Base-by-base conservation (phyloP, 2,113 vertebrate genomes). In the Eulemur macaco region DNA sequence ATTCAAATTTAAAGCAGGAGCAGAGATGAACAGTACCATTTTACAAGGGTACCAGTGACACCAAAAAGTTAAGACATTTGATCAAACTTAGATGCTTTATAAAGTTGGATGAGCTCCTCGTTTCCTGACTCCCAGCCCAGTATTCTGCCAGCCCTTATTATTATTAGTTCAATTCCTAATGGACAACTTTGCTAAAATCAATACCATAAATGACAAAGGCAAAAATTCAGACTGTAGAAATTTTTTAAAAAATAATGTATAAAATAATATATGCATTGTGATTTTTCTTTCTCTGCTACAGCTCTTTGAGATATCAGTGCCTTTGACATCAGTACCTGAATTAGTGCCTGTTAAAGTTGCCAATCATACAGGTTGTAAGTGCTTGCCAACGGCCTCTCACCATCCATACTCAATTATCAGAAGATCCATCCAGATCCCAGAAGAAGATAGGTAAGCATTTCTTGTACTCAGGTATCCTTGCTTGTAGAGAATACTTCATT, bases 331-430 rank as follows among this genome's bases (percentile, higher is more conserved):
- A 89, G 99, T 99, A 85, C 99, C 99, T 6, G 99, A 99, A 95
- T 99, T 99, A 0, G 99, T 99, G 96, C 98, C 99, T 47, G 98
- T 99, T 94, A 99, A 99, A 98, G 99, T 99, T 93, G 99, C 99
- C 83, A 99, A 99, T 97, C 99, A 99, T 83, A 99, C 99, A 0
- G 99, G 98, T 96, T 99, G 99, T 95, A 99, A 98, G 96, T 99
- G 99, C 94, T 98, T 99, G 96, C 99, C 99, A 89, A 98, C 97
- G 0, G 97, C 95, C 34, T 98, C 98, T 56, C 98, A 63, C 8
- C 98, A 97, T 10, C 97, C 98, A 34, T 98, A 98, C 14, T 94
- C 98, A 91, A 99, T 99, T 86, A 99, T 99, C 97, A 96, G 99
- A 96, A 98, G 99, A 96, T 99, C 99, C 88, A 93, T 98, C 86